Conservation (phyloP, 2,113 vertebrate species). For the Alexandromys fortis region DNA sequence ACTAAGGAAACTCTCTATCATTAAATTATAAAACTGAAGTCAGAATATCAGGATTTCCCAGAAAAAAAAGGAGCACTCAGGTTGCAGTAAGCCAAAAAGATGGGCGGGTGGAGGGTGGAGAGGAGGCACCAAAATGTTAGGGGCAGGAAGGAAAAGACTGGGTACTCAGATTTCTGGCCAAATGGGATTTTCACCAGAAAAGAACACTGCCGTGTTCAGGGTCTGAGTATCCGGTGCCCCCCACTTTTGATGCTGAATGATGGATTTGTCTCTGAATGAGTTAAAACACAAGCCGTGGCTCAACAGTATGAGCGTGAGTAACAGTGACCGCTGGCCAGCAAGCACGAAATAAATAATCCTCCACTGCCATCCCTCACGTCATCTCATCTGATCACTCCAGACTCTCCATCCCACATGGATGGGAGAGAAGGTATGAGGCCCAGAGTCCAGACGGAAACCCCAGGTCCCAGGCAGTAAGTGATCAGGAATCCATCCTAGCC, state of each 20-base stretch:
- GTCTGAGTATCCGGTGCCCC: conserved; percentile 61
- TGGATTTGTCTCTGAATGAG: conserved; percentile 61
- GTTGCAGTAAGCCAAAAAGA: conserved; percentile 78
- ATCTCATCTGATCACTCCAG: neutral
- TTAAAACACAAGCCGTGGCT: conserved; percentile 44
- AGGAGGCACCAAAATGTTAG: conserved; percentile 41
- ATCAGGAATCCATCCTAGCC: neutral
- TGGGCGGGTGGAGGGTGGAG: neutral
- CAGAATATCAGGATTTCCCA: conserved; percentile 88
- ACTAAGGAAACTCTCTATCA: conserved; percentile 92
- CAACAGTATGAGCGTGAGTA: neutral
- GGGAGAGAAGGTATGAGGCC: neutral
- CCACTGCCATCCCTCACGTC: neutral
- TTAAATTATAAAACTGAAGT: conserved; percentile 91
- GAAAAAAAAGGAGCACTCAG: conserved; percentile 86
- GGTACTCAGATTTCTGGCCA: conserved; percentile 72
- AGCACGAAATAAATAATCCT: neutral
- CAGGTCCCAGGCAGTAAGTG: neutral
- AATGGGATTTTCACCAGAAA: conserved; percentile 78
- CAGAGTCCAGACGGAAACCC: neutral
- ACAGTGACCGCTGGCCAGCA: neutral
- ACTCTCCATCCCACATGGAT: neutral
- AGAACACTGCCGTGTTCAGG: conserved; percentile 60
- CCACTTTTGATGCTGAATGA: conserved; percentile 57
- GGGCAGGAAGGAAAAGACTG: neutral